These are phyloP conservation scores for Meleagris gallopavo DNA, from an alignment of 2,113 vertebrate genomes.

Conservation along the genomic window DNA sequence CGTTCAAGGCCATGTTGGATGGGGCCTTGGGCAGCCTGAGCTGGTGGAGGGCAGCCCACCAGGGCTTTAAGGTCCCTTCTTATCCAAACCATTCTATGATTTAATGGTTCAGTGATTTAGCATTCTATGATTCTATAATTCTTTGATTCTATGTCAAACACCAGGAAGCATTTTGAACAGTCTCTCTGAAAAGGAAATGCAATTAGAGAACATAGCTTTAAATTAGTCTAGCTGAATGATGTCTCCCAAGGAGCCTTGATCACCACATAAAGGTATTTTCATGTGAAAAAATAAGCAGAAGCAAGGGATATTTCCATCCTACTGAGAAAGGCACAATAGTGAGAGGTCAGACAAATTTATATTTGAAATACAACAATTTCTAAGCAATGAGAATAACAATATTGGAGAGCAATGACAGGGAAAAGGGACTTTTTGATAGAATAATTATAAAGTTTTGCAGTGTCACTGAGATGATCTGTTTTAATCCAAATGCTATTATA, in stretches of 20 bases:
- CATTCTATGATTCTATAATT: too few species aligned
- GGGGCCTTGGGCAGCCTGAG: too few species aligned
- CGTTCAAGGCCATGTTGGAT: too few species aligned
- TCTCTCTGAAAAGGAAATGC: too few species aligned
- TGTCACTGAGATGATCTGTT: neutral
- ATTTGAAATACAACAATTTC: neutral
- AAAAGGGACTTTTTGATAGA: neutral
- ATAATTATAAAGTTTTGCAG: neutral
- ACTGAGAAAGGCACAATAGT: neutral
- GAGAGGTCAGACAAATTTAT: neutral
- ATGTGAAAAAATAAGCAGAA: neutral
- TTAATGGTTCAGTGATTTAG: too few species aligned
- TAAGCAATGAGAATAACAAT: neutral
- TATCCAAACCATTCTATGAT: too few species aligned
- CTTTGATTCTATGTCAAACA: too few species aligned
- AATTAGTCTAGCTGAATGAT: neutral
- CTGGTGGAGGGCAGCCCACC: too few species aligned
- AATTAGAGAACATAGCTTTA: neutral
- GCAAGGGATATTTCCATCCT: neutral
- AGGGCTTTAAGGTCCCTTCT: too few species aligned
- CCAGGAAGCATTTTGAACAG: neutral
- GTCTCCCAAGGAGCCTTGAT: neutral
- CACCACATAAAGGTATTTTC: neutral
- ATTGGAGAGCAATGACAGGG: rapidly evolving
- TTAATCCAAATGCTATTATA: neutral